Conservation (phyloP, 2,888 invertebrate genomes). For the Troglohyphantes excavatus region DNA sequence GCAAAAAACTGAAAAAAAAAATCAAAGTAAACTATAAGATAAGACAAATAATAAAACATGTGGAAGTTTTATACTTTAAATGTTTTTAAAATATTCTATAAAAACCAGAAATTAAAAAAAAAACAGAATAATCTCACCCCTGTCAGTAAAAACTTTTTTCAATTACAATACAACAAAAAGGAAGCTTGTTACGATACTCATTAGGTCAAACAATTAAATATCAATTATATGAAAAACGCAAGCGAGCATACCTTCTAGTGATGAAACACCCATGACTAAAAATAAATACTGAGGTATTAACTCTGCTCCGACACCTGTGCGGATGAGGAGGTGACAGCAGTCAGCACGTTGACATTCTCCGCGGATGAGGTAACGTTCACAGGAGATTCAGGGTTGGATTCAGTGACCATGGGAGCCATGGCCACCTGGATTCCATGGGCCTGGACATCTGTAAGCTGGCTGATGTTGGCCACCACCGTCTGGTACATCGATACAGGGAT, state of each 20-base stretch:
- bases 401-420: slow-evolving; percentile 82
- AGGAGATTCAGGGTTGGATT: slow-evolving; percentile 79
- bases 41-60: too few relatives aligned
- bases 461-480: slow-evolving; percentile 90
- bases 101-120: too few relatives aligned
- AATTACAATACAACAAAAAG: too few relatives aligned
- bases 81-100: too few relatives aligned
- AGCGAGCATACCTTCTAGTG: slow-evolving; percentile 30
- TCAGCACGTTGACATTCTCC: slow-evolving; percentile 73
- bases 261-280: slow-evolving; percentile 48
- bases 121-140: too few relatives aligned
- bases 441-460: slow-evolving; percentile 80
- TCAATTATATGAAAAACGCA: too few relatives aligned
- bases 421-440: slow-evolving; percentile 81
- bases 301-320: slow-evolving; percentile 72
- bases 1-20: too few relatives aligned
- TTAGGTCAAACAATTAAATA: too few relatives aligned
- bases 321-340: slow-evolving; percentile 72
- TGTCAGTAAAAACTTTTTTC: too few relatives aligned
- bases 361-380: slow-evolving; percentile 73
- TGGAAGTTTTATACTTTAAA: too few relatives aligned
- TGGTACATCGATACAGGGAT: slow-evolving; percentile 98
- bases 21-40: too few relatives aligned
- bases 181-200: too few relatives aligned
- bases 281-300: slow-evolving; percentile 68